Percentiles rank a stretch among this genome's conserved stretches.
Evolutionary conservation across 2,113 vertebrate species (phyloP).

Genomic region (Centropus bengalensis): DNA sequence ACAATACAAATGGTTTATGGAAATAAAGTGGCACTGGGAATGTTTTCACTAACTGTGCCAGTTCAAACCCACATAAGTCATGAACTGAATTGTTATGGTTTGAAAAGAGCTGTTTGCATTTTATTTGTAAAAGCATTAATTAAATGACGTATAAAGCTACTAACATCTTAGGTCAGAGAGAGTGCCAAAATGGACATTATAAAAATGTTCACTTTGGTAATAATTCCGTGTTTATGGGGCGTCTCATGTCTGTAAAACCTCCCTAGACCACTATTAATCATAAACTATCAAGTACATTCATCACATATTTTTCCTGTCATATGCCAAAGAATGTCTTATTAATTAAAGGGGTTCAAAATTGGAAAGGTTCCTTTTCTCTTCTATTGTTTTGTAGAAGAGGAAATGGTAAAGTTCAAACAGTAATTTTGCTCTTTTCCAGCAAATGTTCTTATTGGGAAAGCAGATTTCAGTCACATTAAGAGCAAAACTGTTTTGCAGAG

Average conservation of each 20-base stretch:
- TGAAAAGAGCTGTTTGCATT: slow-evolving; percentile 54
- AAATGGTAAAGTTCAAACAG: slow-evolving; percentile 50
- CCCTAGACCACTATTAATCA: slow-evolving; percentile 68
- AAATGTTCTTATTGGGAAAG: slow-evolving; percentile 46
- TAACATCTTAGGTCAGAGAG: slow-evolving; percentile 50
- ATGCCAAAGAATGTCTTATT: slow-evolving; percentile 61
- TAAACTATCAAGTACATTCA: slow-evolving; percentile 68
- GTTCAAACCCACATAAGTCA: slow-evolving; percentile 60
- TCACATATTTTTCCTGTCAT: slow-evolving; percentile 72
- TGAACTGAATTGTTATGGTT: slow-evolving; percentile 48
- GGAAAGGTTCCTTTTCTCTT: slow-evolving; percentile 49
- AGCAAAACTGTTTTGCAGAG: slow-evolving; percentile 29
- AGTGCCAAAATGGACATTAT: slow-evolving; percentile 71
- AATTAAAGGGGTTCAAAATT: slow-evolving; percentile 67
- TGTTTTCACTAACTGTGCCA: slow-evolving; percentile 61
- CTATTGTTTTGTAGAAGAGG: slow-evolving; percentile 65
- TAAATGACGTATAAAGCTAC: slow-evolving; percentile 67
- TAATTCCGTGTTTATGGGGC: slow-evolving; percentile 69
- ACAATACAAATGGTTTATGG: slow-evolving; percentile 52
- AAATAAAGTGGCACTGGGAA: slow-evolving; percentile 58
- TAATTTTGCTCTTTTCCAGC: slow-evolving; percentile 62
- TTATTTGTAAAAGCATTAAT: slow-evolving; percentile 49
- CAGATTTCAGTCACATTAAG: slow-evolving; percentile 30
- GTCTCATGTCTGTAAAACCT: slow-evolving; percentile 68
- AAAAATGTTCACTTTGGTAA: slow-evolving; percentile 66